Percentiles rank a stretch among this genome's conserved stretches.
These are phyloP conservation scores for Sinodicranocentrus sp. DNA, from an alignment of 2,888 invertebrate species.

Conservation along the genomic window DNA sequence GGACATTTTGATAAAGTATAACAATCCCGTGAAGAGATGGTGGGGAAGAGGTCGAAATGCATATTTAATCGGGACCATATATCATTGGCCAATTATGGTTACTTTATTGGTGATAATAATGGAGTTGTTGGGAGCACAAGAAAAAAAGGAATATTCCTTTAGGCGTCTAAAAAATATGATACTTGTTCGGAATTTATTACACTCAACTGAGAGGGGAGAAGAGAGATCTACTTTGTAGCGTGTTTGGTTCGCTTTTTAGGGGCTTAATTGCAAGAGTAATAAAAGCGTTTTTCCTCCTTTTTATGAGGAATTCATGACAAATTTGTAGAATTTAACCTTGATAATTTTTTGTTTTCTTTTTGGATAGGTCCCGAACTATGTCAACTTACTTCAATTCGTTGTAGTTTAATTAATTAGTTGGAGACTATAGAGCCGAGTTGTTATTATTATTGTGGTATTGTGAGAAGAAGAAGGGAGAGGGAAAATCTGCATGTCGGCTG, in stretches of 20 bases:
- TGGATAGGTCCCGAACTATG: slow-evolving; percentile 86
- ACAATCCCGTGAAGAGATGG: too few species aligned
- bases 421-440: too few species aligned
- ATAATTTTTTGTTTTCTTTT: slow-evolving; percentile 11
- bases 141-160: slow-evolving; percentile 41
- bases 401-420: slow-evolving; percentile 3
- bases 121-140: slow-evolving; percentile 25
- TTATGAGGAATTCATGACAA: slow-evolving; percentile 1
- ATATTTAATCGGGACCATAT: slow-evolving; percentile 59
- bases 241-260: too few species aligned
- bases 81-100: slow-evolving; percentile 68
- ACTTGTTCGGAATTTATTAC: not conserved
- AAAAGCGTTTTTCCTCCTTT: not conserved
- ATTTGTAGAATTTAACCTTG: not conserved
- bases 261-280: not conserved
- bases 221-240: too few species aligned
- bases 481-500: slow-evolving; percentile 4
- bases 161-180: slow-evolving; percentile 32
- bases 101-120: slow-evolving; percentile 59
- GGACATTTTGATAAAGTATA: slow-evolving; percentile 11
- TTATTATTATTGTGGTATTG: too few species aligned
- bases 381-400: not conserved
- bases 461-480: too few species aligned
- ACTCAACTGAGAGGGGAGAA: not conserved
- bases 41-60: slow-evolving; percentile 26